Percentiles rank a stretch among this genome's conserved stretches.
phyloP scores from a whole-genome alignment of 2,113 vertebrate species.

The Leptodactylus fuscus region DNA sequence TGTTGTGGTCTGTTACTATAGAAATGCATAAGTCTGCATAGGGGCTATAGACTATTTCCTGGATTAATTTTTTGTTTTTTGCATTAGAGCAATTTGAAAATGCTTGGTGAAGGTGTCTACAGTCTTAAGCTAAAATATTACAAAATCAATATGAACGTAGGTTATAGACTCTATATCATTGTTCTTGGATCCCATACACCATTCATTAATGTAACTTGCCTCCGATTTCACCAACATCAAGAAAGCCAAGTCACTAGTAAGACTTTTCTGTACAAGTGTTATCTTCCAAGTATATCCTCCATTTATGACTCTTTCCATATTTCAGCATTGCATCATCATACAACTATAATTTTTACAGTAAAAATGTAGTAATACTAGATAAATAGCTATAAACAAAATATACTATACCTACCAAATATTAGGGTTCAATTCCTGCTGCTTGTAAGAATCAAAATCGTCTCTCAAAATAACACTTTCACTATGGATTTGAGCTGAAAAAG shows the following conservation, averaged over 20 bases:
- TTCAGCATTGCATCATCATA: background rate
- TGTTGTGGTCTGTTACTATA: background rate
- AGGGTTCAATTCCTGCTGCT: constrained; percentile 85
- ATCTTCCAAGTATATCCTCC: background rate
- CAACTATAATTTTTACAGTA: too few species aligned
- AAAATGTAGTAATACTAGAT: too few species aligned
- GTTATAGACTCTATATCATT: background rate
- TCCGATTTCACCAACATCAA: background rate
- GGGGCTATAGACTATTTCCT: background rate
- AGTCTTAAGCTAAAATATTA: background rate
- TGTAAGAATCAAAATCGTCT: constrained; percentile 95
- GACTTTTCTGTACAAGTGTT: background rate
- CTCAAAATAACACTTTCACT: constrained; percentile 89
- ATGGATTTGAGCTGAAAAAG: constrained; percentile 86
- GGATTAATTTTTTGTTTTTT: too few species aligned
- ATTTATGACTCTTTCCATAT: background rate
- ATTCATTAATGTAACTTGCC: background rate
- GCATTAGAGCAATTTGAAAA: too few species aligned
- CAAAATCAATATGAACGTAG: background rate
- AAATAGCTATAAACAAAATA: background rate
- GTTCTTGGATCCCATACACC: background rate
- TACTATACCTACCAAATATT: constrained; percentile 87
- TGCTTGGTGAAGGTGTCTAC: background rate
- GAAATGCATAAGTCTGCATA: background rate
- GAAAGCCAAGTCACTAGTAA: background rate